Base-by-base conservation (phyloP, 2,113 vertebrate species). In the Cettia cetti region DNA sequence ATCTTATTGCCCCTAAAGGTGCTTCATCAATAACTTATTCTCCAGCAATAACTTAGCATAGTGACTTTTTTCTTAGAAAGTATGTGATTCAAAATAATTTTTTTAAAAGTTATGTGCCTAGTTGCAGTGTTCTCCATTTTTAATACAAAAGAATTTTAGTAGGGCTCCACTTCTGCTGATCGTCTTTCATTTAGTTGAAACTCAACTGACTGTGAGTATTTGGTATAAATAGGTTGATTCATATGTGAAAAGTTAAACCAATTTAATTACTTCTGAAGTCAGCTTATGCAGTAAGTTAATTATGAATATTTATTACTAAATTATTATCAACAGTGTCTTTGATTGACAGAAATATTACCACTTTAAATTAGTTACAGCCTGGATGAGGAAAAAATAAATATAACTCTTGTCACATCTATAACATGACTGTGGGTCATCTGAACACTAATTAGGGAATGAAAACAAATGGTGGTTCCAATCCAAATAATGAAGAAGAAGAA, bases 361-460 rank as follows among this genome's bases (percentile, higher is more conserved):
- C 50, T 82, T 90, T 33, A 80, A 81, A 91, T 94, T 93, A 71
- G 66, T 86, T 81, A 60, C 68, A 78, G 64, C 8, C 40, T 47
- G 49, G 31, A 92, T 93, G 40, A 92, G 14, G 16, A 39, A 89
- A 57, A 89, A 78, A 64, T 57, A 70, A 82, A 44, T 45, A 45
- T 59, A 86, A 44, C 60, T 72, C 24, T 53, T 33, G 10, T 47
- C 81, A 68, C 68, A 79, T 93, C 71, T 90, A 44, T 59, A 85
- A 81, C 42, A 57, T 45, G 45, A 40, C 75, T 92, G 47, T 86
- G 33, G 82, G 65, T 77, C 90, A 87, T 47, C 69, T 83, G 87
- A 95, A 72, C 60, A 75, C 70, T 94, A 96, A 94, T 96, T 89
- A 94, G 47, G 56, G 89, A 95, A 96, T 88, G 82, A 89, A 96